Evolutionary conservation across 2,113 vertebrate species (phyloP), one percentile per base, ranked within the genome.

Genomic region (Marmota flaviventris): DNA sequence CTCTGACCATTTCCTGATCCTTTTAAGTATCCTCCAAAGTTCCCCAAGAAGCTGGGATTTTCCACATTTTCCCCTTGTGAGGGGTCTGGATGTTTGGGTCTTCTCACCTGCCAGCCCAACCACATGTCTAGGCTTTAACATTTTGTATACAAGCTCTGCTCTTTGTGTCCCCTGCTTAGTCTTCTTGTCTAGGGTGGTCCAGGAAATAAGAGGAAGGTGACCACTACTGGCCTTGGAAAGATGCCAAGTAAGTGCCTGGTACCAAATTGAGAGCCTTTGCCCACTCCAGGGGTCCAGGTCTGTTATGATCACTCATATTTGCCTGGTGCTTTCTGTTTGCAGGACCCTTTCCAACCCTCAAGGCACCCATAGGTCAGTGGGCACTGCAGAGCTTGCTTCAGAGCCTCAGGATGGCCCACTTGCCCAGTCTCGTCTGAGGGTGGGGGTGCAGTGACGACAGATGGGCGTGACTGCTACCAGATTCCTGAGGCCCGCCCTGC

Each of bases 401-500:
- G 86, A 76, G 81, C 37, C 56, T 76, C 39, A 27, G 77, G 77
- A 73, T 17, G 0, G 89, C 92, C 93, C 92, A 92, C 97, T 79
- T 97, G 96, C 85, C 96, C 89, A 75, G 93, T 97, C 97, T 86
- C 34, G 86, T 95, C 95, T 45, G 56, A 51, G 96, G 85, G 34
- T 56, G 87, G 82, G 63, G 93, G 95, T 75, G 85, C 58, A 0
- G 83, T 93, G 94, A 88, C 67, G 6, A 67, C 34, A 81, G 95
- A 98, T 98, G 99, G 99, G 99, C 96, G 99, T 98, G 99, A 93
- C 95, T 78, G 98, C 98, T 98, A 95, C 93, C 88, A 83, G 98
- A 97, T 97, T 97, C 98, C 99, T 99, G 99, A 99, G 99, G 98
- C 99, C 99, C 95, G 96, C 91, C 98, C 98, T 98, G 92, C 98